Percentiles rank a stretch among this genome's conserved stretches.
These are phyloP conservation scores for Mustela nigripes DNA, from an alignment of 2,113 vertebrate species.

Conservation along the genomic window DNA sequence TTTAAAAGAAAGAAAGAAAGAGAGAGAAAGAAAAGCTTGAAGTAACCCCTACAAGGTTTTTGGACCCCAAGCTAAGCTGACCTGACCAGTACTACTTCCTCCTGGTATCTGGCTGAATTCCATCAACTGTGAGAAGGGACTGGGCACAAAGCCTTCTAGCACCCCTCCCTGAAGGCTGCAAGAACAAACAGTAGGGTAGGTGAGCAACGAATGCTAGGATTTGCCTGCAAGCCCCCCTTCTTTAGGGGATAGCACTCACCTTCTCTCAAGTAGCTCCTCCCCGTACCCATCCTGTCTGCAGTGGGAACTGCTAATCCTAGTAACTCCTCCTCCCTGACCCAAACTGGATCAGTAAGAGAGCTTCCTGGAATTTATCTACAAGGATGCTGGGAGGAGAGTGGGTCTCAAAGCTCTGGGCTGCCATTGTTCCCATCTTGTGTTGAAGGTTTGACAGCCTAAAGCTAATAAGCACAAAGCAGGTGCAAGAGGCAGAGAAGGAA, in stretches of 20 bases:
- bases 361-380: neutral
- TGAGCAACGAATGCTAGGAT: neutral
- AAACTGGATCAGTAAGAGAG: neutral
- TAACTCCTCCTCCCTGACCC: neutral
- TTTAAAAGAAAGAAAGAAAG: too few relatives aligned
- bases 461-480: neutral
- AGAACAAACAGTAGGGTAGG: neutral
- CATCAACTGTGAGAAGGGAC: neutral
- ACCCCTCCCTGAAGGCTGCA: neutral
- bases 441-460: conserved; percentile 5
- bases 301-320: neutral
- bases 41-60: neutral
- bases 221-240: neutral
- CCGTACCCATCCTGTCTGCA: neutral
- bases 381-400: neutral
- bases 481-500: neutral
- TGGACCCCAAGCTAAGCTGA: neutral
- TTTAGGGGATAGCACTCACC: neutral
- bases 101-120: neutral
- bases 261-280: neutral
- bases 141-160: neutral
- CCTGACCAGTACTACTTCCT: neutral
- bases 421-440: neutral
- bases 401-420: neutral
- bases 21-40: neutral